phyloP scores from a whole-genome alignment of 2,113 vertebrate species.

The Phyllostomus discolor region DNA sequence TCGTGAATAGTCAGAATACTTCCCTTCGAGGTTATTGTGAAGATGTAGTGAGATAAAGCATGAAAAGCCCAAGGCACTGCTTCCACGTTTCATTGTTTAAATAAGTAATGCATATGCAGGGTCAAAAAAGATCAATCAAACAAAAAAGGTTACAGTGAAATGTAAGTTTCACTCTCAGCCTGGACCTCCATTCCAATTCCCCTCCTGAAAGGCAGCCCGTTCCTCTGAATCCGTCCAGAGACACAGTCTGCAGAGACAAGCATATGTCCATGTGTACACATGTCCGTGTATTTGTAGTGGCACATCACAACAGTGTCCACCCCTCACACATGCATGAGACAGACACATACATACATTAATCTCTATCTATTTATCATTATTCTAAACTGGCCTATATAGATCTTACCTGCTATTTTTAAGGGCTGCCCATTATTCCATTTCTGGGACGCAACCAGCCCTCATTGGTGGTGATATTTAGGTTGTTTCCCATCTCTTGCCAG shows the following conservation, averaged over 20 bases:
- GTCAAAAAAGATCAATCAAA: background rate
- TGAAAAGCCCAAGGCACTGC: background rate
- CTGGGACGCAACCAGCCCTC: background rate
- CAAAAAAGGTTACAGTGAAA: background rate
- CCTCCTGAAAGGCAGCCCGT: background rate
- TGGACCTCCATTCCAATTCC: background rate
- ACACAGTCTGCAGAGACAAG: background rate
- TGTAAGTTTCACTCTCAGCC: background rate
- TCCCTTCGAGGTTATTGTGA: background rate
- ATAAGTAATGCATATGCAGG: background rate
- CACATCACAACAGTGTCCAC: background rate
- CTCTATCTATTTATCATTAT: background rate
- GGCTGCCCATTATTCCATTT: background rate
- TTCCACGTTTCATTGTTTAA: slow-evolving; percentile 6
- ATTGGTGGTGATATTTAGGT: background rate
- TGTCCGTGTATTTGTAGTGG: background rate
- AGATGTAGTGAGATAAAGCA: background rate
- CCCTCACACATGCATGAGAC: background rate
- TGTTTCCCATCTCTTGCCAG: background rate
- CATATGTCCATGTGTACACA: background rate
- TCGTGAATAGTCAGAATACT: background rate
- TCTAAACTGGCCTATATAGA: background rate
- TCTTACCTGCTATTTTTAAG: background rate
- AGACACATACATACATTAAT: background rate
- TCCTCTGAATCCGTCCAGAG: background rate